These are phyloP conservation scores for Pseudopodoces humilis DNA, from an alignment of 2,113 vertebrate species.

Conservation along the genomic window DNA sequence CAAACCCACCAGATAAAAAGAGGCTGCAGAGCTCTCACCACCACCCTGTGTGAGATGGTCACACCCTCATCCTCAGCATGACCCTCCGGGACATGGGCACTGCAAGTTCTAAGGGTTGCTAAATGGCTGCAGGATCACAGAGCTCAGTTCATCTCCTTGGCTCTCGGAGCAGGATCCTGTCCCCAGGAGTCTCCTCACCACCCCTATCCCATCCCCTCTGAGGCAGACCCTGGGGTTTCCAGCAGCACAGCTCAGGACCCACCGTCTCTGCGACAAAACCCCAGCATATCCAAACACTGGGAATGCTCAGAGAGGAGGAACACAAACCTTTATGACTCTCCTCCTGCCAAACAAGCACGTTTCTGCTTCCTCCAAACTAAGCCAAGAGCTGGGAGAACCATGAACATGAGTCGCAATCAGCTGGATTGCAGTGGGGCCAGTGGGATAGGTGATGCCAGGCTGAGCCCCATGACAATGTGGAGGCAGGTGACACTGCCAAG, in stretches of 20 bases:
- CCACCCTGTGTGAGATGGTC: accelerated
- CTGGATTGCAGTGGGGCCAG: accelerated
- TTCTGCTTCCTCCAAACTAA: neutral
- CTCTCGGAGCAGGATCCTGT: neutral
- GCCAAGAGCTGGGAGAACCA: neutral
- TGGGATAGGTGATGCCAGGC: accelerated
- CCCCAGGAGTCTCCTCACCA: neutral
- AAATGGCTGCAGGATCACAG: neutral
- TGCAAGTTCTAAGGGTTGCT: accelerated
- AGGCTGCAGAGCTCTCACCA: neutral
- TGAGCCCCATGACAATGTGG: accelerated
- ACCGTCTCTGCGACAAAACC: accelerated
- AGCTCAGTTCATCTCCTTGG: neutral
- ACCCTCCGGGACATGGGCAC: neutral
- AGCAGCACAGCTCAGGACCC: neutral
- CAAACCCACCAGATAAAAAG: neutral
- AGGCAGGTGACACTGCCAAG: too few relatives aligned
- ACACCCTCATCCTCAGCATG: neutral
- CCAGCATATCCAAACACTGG: accelerated
- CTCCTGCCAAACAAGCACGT: accelerated
- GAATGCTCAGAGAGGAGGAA: neutral
- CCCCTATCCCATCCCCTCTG: neutral
- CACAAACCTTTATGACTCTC: neutral
- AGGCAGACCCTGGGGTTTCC: accelerated
- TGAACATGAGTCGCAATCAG: neutral